Percentiles rank a stretch among this genome's conserved stretches.
These are phyloP conservation scores for Podarcis cretensis DNA, from an alignment of 2,113 vertebrate species.

Conservation along the genomic window DNA sequence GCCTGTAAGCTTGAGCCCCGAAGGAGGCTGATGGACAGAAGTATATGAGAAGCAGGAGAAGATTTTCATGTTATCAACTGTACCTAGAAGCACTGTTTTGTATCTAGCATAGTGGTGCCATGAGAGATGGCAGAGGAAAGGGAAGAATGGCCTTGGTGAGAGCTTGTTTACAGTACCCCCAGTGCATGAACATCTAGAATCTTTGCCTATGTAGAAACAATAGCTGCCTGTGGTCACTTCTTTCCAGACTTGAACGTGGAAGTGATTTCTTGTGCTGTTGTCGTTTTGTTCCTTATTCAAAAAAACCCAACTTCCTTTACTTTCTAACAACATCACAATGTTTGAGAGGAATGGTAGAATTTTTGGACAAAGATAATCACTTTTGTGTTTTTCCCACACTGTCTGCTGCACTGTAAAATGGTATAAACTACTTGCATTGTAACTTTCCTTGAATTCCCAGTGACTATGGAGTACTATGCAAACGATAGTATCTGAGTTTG, in stretches of 20 bases:
- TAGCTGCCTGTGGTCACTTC: background rate
- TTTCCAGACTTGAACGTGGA: background rate
- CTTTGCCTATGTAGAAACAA: background rate
- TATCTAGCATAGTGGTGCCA: background rate
- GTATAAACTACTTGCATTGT: background rate
- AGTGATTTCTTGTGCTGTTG: background rate
- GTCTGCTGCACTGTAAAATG: background rate
- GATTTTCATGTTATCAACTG: background rate
- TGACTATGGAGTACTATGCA: background rate
- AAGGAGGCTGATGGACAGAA: background rate
- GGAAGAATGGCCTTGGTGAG: background rate
- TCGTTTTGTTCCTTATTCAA: background rate
- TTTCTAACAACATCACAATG: background rate
- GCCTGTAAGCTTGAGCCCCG: background rate
- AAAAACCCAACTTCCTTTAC: background rate
- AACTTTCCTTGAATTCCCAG: constrained; percentile 7
- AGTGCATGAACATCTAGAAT: background rate
- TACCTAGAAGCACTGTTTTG: background rate
- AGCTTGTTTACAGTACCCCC: background rate
- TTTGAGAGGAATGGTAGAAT: background rate
- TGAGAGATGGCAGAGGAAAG: background rate
- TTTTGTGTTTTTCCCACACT: background rate
- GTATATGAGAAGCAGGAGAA: background rate
- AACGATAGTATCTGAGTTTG: background rate
- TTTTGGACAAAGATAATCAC: background rate